Percentiles rank a stretch among this genome's conserved stretches.
These are phyloP conservation scores for Loriculus beryllinus DNA, from an alignment of 2,797 vertebrate genomes.

Conservation along the genomic window DNA sequence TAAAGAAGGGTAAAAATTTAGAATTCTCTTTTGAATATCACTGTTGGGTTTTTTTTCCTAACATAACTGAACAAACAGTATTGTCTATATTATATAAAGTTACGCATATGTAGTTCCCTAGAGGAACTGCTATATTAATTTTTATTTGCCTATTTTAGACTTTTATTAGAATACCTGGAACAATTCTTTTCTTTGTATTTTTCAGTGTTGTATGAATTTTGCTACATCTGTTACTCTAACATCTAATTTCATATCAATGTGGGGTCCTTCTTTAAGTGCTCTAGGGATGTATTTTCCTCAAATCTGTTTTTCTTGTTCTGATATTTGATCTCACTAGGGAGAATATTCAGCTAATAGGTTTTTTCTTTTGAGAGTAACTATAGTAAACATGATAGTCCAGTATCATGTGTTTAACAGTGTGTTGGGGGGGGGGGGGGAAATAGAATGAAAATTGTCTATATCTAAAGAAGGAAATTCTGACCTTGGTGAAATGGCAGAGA, in stretches of 20 bases:
- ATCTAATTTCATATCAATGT: neutral
- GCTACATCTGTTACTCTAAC: neutral
- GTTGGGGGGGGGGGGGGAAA: neutral
- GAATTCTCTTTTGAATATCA: neutral
- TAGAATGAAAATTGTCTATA: neutral
- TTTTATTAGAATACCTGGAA: neutral
- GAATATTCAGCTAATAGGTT: neutral
- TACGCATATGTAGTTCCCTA: neutral
- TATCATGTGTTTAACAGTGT: accelerated
- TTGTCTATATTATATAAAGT: neutral
- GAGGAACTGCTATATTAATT: neutral
- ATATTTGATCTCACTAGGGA: neutral
- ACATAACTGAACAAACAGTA: neutral
- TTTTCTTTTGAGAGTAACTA: neutral
- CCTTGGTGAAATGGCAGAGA: neutral
- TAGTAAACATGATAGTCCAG: neutral
- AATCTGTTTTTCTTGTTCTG: neutral
- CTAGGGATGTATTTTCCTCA: neutral
- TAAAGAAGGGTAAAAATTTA: neutral
- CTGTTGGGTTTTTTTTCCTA: neutral
- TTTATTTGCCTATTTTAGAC: neutral
- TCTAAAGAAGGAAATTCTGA: neutral
- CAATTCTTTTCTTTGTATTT: neutral
- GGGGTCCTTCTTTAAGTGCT: neutral
- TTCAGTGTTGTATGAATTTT: neutral